A percentile compares a stretch with the other conserved stretches of the same genome.
phyloP scores from a whole-genome alignment of 2,797 vertebrate species.

The Sebastes jordani region DNA sequence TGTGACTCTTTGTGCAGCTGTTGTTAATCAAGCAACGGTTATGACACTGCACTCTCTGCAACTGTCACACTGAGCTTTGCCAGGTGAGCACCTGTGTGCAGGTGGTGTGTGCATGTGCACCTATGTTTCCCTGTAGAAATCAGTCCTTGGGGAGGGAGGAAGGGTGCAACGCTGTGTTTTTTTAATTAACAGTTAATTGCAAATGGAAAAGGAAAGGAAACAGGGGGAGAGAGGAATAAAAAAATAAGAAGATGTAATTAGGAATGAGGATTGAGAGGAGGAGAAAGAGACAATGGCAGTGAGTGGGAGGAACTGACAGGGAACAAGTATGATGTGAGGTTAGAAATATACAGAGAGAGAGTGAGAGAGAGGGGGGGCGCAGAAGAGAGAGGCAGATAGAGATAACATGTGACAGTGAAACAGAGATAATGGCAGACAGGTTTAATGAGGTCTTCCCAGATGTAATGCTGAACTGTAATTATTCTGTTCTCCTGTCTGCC shows the following conservation, averaged over 20 bases:
- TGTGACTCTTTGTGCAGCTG: conserved; percentile 23
- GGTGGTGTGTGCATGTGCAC: not conserved
- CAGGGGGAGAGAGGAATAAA: not conserved
- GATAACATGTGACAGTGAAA: conserved; percentile 63
- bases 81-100: not conserved
- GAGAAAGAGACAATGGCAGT: not conserved
- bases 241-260: conserved; percentile 32
- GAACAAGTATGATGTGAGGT: conserved; percentile 30
- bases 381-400: conserved; percentile 53
- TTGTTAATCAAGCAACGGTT: conserved; percentile 36
- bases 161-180: conserved; percentile 14
- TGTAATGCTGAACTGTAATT: conserved; percentile 66
- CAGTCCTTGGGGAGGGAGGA: not conserved
- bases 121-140: conserved; percentile 29
- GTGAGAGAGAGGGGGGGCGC: not conserved
- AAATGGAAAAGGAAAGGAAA: conserved; percentile 23
- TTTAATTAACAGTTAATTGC: conserved; percentile 55
- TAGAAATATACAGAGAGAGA: conserved; percentile 1
- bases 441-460: conserved; percentile 73
- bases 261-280: not conserved
- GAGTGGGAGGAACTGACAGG: conserved; percentile 14
- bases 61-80: conserved; percentile 14
- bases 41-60: conserved; percentile 10
- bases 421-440: conserved; percentile 63
- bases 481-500: conserved; percentile 61